phyloP scores from a whole-genome alignment of 2,888 invertebrate species.

The Torymus tubicola region DNA sequence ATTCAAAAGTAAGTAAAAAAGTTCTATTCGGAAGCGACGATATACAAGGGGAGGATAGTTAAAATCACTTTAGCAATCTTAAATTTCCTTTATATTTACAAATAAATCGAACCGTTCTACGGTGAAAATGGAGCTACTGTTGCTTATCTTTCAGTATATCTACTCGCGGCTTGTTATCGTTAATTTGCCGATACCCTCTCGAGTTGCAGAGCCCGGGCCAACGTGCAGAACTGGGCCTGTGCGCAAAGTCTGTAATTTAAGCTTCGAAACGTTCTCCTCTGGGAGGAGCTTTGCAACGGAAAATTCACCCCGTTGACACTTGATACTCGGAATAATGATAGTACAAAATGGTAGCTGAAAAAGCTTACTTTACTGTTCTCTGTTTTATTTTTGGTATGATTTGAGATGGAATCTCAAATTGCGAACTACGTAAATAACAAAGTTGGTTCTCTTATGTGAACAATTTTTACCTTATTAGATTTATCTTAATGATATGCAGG shows the following conservation, averaged over 20 bases:
- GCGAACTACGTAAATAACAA: no score
- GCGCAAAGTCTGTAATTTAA: conserved; percentile 52
- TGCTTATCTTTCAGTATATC: no score
- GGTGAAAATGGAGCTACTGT: no score
- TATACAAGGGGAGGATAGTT: no score
- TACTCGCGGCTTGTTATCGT: conserved; percentile 3
- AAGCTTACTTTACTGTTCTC: neutral
- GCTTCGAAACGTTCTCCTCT: conserved; percentile 24
- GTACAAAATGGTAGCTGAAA: conserved; percentile 23
- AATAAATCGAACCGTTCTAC: no score
- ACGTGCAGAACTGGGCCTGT: conserved; percentile 23
- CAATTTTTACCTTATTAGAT: no score
- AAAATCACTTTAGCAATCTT: no score
- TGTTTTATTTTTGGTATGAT: conserved; percentile 11
- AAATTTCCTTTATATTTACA: no score
- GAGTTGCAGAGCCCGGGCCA: conserved; percentile 32
- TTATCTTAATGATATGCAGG: no score
- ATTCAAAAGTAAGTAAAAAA: no score
- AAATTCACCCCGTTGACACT: conserved; percentile 43
- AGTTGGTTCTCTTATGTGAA: no score
- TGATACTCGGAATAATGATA: conserved; percentile 52
- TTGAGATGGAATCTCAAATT: conserved; percentile 20
- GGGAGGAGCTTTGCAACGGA: conserved; percentile 6
- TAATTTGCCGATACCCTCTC: neutral
- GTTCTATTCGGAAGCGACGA: no score